These are phyloP conservation scores for Jacana jacana DNA, from an alignment of 2,113 vertebrate species.

Conservation along the genomic window DNA sequence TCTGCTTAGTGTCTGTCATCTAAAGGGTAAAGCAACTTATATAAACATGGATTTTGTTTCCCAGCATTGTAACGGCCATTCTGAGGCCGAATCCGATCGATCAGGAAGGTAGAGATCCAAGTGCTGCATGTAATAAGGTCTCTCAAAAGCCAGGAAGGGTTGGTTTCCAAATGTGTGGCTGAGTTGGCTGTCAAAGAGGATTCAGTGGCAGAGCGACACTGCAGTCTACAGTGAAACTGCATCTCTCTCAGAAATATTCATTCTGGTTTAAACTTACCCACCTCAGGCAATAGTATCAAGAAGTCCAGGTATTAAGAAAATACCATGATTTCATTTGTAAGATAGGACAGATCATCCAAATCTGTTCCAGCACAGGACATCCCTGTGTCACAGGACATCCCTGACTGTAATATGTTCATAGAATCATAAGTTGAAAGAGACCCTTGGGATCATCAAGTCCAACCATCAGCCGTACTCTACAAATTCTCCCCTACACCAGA, in stretches of 20 bases:
- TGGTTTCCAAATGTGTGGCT: not conserved
- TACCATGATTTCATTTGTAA: not conserved
- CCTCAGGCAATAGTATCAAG: not conserved
- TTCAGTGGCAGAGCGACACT: not conserved
- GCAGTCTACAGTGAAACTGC: not conserved
- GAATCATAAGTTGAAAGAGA: too few species aligned
- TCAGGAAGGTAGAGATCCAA: not conserved
- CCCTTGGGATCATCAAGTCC: too few species aligned
- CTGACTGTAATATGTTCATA: not conserved
- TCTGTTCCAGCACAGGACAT: not conserved
- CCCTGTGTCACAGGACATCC: rapidly evolving
- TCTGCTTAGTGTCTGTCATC: not conserved
- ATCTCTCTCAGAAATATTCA: not conserved
- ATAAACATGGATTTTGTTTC: not conserved
- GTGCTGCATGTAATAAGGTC: not conserved
- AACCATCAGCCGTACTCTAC: too few species aligned
- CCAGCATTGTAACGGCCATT: not conserved
- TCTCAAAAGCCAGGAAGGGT: not conserved
- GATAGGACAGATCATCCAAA: not conserved
- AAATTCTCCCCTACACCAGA: too few species aligned
- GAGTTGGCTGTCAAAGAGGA: not conserved
- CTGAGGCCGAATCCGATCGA: not conserved
- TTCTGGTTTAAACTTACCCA: not conserved
- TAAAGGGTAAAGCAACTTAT: not conserved
- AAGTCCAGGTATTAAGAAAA: not conserved